phyloP scores from a whole-genome alignment of 2,113 vertebrate species.

The Gymnarchus niloticus region DNA sequence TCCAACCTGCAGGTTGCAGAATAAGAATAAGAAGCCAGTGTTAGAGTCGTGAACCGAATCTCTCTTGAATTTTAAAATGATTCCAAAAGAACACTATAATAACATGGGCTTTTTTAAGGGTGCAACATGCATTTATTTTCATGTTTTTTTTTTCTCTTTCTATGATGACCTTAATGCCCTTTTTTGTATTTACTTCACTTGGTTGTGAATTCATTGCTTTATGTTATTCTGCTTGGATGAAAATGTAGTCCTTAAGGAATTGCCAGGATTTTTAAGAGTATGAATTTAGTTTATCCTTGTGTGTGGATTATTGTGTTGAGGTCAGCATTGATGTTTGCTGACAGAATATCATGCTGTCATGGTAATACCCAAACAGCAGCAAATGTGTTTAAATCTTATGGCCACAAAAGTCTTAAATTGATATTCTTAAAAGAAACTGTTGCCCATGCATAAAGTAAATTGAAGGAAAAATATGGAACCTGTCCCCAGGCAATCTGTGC shows the following conservation, averaged over 20 bases:
- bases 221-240: background rate
- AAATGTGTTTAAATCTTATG: background rate
- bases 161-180: background rate
- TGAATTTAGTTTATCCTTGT: background rate
- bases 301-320: background rate
- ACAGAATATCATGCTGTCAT: background rate
- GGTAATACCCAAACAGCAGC: background rate
- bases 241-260: slow-evolving; percentile 3
- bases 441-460: background rate
- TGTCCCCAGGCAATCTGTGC: background rate
- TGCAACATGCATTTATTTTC: background rate
- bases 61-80: slow-evolving; percentile 8
- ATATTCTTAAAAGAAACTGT: background rate
- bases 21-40: background rate
- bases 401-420: background rate
- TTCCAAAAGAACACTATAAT: background rate
- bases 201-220: background rate
- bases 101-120: background rate
- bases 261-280: background rate
- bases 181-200: background rate
- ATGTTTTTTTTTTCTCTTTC: background rate
- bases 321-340: background rate
- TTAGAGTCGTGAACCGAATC: background rate
- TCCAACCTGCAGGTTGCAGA: background rate
- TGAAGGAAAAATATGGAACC: background rate